Conservation (phyloP, 2,888 invertebrate species). For the Branchellion lobata region DNA sequence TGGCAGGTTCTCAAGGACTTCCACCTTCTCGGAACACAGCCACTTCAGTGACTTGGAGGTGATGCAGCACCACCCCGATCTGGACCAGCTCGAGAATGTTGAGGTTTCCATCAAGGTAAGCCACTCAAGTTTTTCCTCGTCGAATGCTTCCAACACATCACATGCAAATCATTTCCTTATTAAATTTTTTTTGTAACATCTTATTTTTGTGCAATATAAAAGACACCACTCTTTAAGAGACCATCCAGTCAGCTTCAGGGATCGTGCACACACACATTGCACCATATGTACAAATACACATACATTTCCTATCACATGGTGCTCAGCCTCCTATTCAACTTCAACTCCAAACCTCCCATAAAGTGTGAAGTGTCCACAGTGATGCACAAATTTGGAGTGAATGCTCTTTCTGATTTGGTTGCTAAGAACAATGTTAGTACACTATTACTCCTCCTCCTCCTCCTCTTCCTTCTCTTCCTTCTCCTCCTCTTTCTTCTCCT, state of each 20-base stretch:
- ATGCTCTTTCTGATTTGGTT: conserved; percentile 44
- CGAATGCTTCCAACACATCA: background rate
- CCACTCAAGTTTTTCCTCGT: background rate
- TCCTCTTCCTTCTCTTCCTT: background rate
- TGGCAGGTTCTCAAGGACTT: background rate
- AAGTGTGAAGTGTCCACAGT: conserved; percentile 49
- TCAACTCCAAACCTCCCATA: background rate
- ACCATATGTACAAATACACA: no score
- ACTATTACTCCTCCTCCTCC: background rate
- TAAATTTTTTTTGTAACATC: background rate
- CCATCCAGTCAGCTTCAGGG: no score
- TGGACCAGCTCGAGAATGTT: conserved; percentile 53
- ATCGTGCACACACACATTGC: no score
- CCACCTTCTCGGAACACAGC: background rate
- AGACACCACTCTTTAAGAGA: no score
- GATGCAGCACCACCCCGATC: conserved; percentile 34
- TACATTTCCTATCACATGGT: no score
- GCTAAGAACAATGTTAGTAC: conserved; percentile 45
- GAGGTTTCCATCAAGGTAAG: conserved; percentile 51
- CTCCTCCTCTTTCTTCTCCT: no score
- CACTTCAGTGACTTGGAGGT: background rate
- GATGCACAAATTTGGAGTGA: conserved; percentile 46
- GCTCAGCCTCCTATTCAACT: no score
- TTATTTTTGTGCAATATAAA: no score
- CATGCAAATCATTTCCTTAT: background rate